Conservation (phyloP, 2,888 invertebrate genomes). For the Diaperis boleti region DNA sequence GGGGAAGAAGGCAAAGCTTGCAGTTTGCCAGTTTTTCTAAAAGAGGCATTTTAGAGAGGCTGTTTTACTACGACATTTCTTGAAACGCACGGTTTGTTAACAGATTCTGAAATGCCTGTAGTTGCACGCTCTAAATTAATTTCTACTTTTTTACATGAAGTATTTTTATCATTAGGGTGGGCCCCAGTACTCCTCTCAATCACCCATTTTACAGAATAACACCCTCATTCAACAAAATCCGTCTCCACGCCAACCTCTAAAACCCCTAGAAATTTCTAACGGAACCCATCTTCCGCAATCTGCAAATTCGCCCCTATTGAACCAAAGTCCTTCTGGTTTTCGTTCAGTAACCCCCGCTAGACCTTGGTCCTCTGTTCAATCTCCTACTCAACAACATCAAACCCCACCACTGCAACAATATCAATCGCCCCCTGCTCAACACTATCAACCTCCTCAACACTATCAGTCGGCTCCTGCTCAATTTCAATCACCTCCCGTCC, state of each 20-base stretch:
- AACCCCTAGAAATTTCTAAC: constrained; percentile 55
- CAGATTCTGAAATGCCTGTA: background rate
- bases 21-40: background rate
- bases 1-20: constrained; percentile 7
- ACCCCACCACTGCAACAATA: constrained; percentile 54
- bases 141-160: constrained; percentile 32
- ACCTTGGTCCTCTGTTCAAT: constrained; percentile 67
- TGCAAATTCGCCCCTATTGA: constrained; percentile 64
- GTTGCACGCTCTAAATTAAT: constrained; percentile 11
- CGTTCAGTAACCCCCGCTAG: constrained; percentile 61
- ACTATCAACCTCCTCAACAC: constrained; percentile 44
- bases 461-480: constrained; percentile 37
- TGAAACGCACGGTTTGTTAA: no score
- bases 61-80: no score
- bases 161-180: constrained; percentile 60
- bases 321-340: constrained; percentile 55
- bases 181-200: constrained; percentile 60
- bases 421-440: constrained; percentile 47
- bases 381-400: constrained; percentile 60
- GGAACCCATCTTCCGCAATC: constrained; percentile 46
- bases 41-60: background rate
- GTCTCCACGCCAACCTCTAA: constrained; percentile 51
- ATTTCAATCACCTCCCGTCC: constrained; percentile 45
- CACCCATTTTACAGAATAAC: constrained; percentile 54
- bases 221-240: constrained; percentile 43